phyloP scores from a whole-genome alignment of 2,113 vertebrate genomes.

The Circaetus cinerascens region DNA sequence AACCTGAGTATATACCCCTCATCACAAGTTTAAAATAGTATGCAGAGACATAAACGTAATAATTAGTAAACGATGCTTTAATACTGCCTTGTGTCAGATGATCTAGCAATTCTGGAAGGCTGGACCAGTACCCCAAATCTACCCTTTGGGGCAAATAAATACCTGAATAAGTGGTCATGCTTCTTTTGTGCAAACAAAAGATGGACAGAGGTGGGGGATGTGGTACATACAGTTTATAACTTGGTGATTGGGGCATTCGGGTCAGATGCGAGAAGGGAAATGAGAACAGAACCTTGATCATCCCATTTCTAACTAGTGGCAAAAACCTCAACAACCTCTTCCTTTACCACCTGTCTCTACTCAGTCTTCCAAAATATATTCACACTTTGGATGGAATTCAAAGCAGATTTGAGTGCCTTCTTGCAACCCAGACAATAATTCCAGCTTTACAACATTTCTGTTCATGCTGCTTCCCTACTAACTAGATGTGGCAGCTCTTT shows the following conservation, averaged over 20 bases:
- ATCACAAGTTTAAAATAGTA: neutral
- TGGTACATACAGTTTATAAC: neutral
- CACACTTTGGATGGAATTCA: neutral
- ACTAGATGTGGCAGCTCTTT: neutral
- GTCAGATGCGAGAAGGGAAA: neutral
- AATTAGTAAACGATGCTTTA: neutral
- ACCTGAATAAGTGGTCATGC: neutral
- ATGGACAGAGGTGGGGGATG: neutral
- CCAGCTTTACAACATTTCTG: neutral
- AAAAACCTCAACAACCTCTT: neutral
- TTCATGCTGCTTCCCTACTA: neutral
- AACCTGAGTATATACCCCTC: too few relatives aligned
- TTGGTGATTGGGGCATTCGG: neutral
- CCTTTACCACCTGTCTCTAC: neutral
- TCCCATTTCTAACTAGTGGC: neutral
- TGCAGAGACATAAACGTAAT: neutral
- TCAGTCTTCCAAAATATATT: neutral
- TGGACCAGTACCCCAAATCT: neutral
- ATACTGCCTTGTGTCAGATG: neutral
- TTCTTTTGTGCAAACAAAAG: neutral
- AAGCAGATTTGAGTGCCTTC: neutral
- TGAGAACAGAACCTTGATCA: neutral
- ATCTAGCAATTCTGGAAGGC: neutral
- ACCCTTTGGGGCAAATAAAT: neutral
- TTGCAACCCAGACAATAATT: neutral